Evolutionary conservation across 2,888 invertebrate species (phyloP), one percentile per base, ranked within the genome.

Genomic region (Caenorhabditis japonica): DNA sequence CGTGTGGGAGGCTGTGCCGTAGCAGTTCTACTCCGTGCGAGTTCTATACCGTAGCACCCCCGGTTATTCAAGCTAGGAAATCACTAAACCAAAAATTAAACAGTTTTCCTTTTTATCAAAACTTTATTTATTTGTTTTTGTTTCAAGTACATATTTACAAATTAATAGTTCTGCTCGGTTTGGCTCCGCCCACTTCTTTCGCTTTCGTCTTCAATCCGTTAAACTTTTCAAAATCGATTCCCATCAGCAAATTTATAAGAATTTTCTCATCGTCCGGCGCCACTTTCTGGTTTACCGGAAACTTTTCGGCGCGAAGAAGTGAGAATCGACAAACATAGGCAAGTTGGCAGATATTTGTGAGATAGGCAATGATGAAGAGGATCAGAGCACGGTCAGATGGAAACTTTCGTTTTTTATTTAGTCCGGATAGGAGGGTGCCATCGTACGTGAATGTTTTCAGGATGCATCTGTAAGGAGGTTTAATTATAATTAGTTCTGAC

Each of bases 211-310:
- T 66, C 21, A 73, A 30, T 15, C 17, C 30, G 46, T 74, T 64
- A 38, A 62, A 74, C 34, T 69, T 74, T 23, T 68, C 72, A 13
- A 79, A 70, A 49, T 79, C 76, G 34, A 79, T 49, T 21, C 74
- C 72, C 47, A 73, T 69, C 33, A 79, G 56, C 33, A 79, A 25
- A 34, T 68, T 69, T 1, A 69, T 39, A 3, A 79, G 19, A 12
- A 79, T 72, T 30, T 27, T 53, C 23, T 75, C 71, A 43, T 79
- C 79, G 38, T 76, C 76, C 0, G 17, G 8, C 8, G 55, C 51
- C 23, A 78, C 27, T 41, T 64, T 72, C 38, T 52, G 44, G 15
- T 56, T 43, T 33, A 34, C 52, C 7, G 33, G 17, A 4, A 49
- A 43, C 25, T 46, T 39, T 13, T 71, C 62, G 13, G 52, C 17